Base-by-base conservation (phyloP, 2,888 invertebrate species). In the Chymomyza fuscimana region DNA sequence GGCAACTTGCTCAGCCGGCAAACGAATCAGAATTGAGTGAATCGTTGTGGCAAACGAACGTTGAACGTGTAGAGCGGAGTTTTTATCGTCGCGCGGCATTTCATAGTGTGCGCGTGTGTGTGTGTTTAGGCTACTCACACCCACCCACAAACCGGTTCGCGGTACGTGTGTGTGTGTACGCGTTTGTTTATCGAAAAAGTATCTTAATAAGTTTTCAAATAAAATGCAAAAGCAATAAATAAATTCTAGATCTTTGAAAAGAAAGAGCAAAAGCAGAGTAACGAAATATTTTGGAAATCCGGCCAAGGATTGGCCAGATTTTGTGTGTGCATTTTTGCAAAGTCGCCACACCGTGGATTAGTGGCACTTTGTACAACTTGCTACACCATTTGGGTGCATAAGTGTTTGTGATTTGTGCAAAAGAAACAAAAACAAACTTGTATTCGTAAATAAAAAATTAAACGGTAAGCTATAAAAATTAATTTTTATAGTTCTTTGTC, bases 261-360 rank as follows among this genome's bases (percentile, higher is more conserved):
- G 4, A 10, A 46, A 65, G 22, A 68, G 68, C 68, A 73, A 67
- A 36, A 63, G 56, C 50, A 52, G 60, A 69, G 32, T 46, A 51
- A 50, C 36, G 3, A 51, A 64, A 51, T 70, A 46, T 70, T 46
- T 5, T 32, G 9, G 9, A 32, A 52, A 32, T 32, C 25, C 25
- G 36, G 16, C 15, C 29, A 22, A 29, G 5, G 9, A 32, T 32
- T 59, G 25, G 22, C 12, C 40, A 46, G 40, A n/a, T 59, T 25
- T 61, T n/a, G 46, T 50, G 50, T 7, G 9, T 63, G 25, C 25
- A 16, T n/a, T 64, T 84, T 75, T 75, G 73, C 85, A 77, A 79
- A 81, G 87, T 86, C 86, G 89, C 86, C 90, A 90, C 90, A 77
- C 87, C 85, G 85, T 89, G 90, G 90, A 90, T 90, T 90, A 90